These are phyloP conservation scores for Hypsibius dujardini DNA, from an alignment of 1,140 invertebrate species.

Conservation along the genomic window DNA sequence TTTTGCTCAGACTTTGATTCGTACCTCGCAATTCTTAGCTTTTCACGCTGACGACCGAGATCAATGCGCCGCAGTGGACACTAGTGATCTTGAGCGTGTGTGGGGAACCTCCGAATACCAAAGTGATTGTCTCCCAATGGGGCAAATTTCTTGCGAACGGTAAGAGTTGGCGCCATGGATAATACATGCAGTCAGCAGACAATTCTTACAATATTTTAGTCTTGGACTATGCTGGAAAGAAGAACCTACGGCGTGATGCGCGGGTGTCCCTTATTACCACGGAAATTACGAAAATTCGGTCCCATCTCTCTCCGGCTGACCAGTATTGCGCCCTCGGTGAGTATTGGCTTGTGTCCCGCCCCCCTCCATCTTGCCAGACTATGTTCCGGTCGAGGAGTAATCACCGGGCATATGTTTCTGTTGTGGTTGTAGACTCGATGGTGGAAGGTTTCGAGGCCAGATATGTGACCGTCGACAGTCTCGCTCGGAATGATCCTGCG, in stretches of 20 bases:
- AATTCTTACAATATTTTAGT: background rate
- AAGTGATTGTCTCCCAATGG: background rate
- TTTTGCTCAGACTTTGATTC: too few relatives aligned
- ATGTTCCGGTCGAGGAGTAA: background rate
- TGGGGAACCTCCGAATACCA: slow-evolving; percentile 7
- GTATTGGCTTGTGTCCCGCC: background rate
- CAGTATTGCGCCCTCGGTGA: slow-evolving; percentile 12
- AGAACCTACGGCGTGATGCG: background rate
- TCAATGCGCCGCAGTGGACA: slow-evolving; percentile 5
- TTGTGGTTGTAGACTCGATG: background rate
- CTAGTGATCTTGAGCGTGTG: background rate
- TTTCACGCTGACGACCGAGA: background rate
- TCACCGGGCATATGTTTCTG: background rate
- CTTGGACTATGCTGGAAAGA: background rate
- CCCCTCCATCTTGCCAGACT: background rate
- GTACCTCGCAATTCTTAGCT: background rate
- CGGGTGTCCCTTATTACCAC: background rate
- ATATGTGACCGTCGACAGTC: background rate
- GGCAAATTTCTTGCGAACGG: background rate
- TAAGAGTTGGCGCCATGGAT: background rate
- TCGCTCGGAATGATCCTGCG: background rate
- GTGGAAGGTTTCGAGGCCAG: background rate
- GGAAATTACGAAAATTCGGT: background rate
- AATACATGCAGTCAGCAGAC: background rate
- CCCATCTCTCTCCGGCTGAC: background rate